These are phyloP conservation scores for Drosophila baimaii DNA, from an alignment of 1,140 invertebrate species.

Conservation along the genomic window DNA sequence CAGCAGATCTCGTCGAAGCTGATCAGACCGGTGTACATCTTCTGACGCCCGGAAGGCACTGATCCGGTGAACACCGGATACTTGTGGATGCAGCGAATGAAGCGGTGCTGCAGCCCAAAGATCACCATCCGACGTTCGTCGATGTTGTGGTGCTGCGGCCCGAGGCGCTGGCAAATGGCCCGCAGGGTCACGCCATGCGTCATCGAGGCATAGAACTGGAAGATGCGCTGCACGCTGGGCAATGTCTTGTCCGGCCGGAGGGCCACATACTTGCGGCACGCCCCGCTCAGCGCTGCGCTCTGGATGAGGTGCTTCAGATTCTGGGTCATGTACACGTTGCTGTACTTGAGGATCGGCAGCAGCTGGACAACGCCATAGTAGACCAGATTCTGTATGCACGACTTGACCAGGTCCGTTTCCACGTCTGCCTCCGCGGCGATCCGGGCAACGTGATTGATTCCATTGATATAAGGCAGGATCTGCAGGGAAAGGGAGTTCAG, in stretches of 20 bases:
- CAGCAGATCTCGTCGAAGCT: conserved; percentile 96
- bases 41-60: conserved; percentile 85
- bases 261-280: conserved; percentile 90
- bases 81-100: conserved; percentile 92
- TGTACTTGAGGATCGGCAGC: conserved; percentile 96
- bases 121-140: conserved; percentile 95
- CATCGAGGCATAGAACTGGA: conserved; percentile 92
- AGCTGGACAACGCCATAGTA: conserved; percentile 90
- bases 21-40: conserved; percentile 91
- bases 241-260: conserved; percentile 78
- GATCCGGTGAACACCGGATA: conserved; percentile 87
- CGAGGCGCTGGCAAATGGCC: conserved; percentile 91
- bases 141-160: conserved; percentile 85
- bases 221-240: conserved; percentile 90
- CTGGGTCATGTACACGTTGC: conserved; percentile 96
- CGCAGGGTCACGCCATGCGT: conserved; percentile 93
- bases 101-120: conserved; percentile 94
- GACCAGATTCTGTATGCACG: conserved; percentile 96
- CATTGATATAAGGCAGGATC: conserved; percentile 95
- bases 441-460: conserved; percentile 94
- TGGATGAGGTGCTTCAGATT: conserved; percentile 90
- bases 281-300: conserved; percentile 89
- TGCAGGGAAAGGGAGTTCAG: conserved; percentile 72
- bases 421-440: conserved; percentile 94
- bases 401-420: conserved; percentile 96